Evolutionary conservation across 2,888 invertebrate species (phyloP).

Genomic region (Trichogramma dendrolimi): DNA sequence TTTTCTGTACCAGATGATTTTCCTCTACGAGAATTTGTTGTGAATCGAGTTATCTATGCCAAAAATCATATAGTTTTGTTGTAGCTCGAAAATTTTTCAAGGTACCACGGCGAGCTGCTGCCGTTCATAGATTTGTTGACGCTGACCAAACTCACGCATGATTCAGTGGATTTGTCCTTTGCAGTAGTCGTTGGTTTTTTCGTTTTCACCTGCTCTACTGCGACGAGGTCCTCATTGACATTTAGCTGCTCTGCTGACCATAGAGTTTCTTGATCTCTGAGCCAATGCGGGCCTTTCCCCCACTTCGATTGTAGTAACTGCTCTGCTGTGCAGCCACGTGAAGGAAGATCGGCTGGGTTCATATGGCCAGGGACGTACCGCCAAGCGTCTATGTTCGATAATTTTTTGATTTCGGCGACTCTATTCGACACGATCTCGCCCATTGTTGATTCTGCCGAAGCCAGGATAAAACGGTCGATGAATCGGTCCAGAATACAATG

Average conservation of each 20-base stretch:
- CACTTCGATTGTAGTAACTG: slow-evolving; percentile 27
- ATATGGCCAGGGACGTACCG: neutral
- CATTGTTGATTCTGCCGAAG: slow-evolving; percentile 33
- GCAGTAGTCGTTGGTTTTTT: too few species aligned
- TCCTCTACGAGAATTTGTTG: neutral
- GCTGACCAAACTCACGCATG: too few species aligned
- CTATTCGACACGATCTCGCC: slow-evolving; percentile 36
- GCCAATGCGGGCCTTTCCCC: too few species aligned
- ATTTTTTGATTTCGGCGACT: slow-evolving; percentile 33
- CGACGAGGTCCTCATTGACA: neutral
- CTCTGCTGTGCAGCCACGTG: slow-evolving; percentile 17
- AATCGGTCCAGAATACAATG: slow-evolving; percentile 36
- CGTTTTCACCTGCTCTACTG: neutral
- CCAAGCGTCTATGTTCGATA: slow-evolving; percentile 11
- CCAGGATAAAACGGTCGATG: slow-evolving; percentile 36
- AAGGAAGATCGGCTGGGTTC: slow-evolving; percentile 1
- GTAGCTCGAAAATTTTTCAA: neutral
- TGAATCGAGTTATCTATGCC: slow-evolving; percentile 28
- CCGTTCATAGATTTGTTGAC: too few species aligned
- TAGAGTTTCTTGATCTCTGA: too few species aligned
- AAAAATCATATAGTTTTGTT: neutral
- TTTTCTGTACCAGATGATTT: neutral
- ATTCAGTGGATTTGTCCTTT: too few species aligned
- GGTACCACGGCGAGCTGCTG: slow-evolving; percentile 2
- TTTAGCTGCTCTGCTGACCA: neutral